These are phyloP conservation scores for Ciconia nigra DNA, from an alignment of 2,797 vertebrate genomes.

Conservation along the genomic window DNA sequence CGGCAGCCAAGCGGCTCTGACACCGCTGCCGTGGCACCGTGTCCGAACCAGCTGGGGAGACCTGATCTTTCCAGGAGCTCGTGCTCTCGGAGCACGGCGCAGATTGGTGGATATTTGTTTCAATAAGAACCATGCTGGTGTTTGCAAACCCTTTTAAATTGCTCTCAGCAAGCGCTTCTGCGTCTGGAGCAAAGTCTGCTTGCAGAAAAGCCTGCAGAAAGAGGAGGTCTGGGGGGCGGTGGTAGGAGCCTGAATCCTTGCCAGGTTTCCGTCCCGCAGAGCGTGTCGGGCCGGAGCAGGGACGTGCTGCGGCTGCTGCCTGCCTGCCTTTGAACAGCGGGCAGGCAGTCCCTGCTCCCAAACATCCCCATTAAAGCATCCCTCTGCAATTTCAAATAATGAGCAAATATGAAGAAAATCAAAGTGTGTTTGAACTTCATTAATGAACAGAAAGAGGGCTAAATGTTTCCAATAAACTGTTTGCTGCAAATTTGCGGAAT, in stretches of 20 bases:
- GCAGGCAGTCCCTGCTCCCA: not conserved
- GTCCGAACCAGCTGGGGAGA: not conserved
- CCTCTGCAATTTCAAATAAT: not conserved
- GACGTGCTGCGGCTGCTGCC: not conserved
- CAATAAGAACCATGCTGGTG: slow-evolving; percentile 20
- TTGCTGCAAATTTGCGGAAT: not conserved
- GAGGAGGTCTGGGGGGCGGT: not conserved
- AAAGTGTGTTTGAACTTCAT: slow-evolving; percentile 25
- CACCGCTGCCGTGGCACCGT: rapidly evolving
- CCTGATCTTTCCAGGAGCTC: not conserved
- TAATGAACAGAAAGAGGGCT: slow-evolving; percentile 13
- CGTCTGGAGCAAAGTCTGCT: slow-evolving; percentile 1
- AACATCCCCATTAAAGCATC: not conserved
- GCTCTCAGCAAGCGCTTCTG: slow-evolving; percentile 19
- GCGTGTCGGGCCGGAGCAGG: not conserved
- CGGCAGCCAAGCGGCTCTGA: not conserved
- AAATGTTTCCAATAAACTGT: slow-evolving; percentile 4
- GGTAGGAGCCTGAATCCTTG: not conserved
- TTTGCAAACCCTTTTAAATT: slow-evolving; percentile 29
- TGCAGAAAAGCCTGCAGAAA: not conserved
- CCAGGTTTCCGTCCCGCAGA: not conserved
- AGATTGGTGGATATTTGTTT: not conserved
- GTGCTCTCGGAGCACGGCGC: not conserved
- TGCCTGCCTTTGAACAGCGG: not conserved
- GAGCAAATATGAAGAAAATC: slow-evolving; percentile 32